These are phyloP conservation scores for Setophaga kirtlandii DNA, from an alignment of 2,113 vertebrate genomes.

Conservation along the genomic window DNA sequence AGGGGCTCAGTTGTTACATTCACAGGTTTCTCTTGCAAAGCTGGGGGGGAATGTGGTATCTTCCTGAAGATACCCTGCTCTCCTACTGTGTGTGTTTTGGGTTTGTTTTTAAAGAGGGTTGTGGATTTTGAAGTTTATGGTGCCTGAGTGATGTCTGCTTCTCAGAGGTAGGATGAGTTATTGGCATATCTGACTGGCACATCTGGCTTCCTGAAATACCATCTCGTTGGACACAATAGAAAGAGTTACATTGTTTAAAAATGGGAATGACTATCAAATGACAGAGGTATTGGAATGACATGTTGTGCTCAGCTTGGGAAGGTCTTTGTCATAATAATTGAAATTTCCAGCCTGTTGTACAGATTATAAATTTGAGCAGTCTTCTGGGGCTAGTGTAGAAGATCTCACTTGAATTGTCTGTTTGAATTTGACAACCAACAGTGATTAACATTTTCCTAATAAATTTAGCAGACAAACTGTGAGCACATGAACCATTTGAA, in stretches of 20 bases:
- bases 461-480: neutral
- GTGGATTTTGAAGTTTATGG: neutral
- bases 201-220: neutral
- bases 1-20: neutral
- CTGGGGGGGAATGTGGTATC: neutral
- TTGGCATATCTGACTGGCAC: neutral
- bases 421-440: neutral
- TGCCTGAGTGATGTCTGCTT: neutral
- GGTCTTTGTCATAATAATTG: neutral
- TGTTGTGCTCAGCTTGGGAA: neutral
- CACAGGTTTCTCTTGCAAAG: neutral
- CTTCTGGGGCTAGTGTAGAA: neutral
- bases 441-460: neutral
- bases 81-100: neutral
- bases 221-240: neutral
- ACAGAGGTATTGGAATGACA: neutral
- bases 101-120: neutral
- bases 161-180: neutral
- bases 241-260: neutral
- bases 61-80: neutral
- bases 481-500: neutral
- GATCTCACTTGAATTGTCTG: neutral
- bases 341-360: neutral
- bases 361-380: neutral
- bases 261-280: neutral